Conservation (phyloP, 2,797 vertebrate genomes). For the Zalophus californianus region DNA sequence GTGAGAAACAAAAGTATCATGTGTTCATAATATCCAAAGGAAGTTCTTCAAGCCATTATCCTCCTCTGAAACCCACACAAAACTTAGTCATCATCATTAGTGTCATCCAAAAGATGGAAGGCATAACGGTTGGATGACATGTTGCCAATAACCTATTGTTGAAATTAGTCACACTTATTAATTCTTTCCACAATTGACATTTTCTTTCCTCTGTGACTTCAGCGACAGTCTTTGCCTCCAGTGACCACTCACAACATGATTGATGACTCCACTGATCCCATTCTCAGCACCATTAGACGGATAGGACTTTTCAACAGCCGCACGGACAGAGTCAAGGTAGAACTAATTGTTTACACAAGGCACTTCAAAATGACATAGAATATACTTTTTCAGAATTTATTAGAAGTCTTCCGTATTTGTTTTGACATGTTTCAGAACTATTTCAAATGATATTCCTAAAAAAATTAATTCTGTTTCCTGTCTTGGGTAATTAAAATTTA, state of each 20-base stretch:
- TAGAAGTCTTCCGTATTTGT: neutral
- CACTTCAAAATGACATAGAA: neutral
- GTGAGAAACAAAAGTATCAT: neutral
- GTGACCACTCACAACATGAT: constrained; percentile 99
- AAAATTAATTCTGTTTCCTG: neutral
- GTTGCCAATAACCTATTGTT: neutral
- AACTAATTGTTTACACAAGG: accelerated
- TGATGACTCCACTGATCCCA: constrained; percentile 94
- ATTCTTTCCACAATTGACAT: neutral
- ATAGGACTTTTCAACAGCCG: constrained; percentile 96
- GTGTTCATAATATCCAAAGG: neutral
- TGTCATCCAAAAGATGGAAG: neutral
- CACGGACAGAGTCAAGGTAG: constrained; percentile 95
- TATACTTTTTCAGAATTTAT: neutral
- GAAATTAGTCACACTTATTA: constrained; percentile 32
- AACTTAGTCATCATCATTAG: neutral
- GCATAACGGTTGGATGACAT: neutral
- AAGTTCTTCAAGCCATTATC: neutral
- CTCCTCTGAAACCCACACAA: neutral
- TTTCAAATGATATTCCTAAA: neutral
- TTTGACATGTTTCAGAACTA: neutral
- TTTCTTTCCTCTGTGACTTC: neutral
- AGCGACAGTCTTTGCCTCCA: constrained; percentile 96
- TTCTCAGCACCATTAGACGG: constrained; percentile 94
- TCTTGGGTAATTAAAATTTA: neutral